Conservation (phyloP, 1,140 invertebrate species). For the Euura lappo region DNA sequence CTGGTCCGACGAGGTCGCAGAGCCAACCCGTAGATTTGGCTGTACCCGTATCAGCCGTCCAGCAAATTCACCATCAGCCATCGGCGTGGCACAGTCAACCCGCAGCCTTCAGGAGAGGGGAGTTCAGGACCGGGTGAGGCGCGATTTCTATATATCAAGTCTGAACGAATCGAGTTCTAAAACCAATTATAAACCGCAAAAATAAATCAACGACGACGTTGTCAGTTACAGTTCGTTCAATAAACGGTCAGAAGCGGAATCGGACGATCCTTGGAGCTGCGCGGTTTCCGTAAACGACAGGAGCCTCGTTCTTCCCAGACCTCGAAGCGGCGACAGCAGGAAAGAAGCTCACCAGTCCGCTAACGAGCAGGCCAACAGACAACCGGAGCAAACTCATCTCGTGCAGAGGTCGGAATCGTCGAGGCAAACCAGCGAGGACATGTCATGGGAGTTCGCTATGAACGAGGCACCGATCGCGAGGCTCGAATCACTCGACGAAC, state of each 20-base stretch:
- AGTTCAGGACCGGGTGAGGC: slow-evolving; percentile 53
- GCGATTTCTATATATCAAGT: neutral
- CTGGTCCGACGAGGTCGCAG: slow-evolving; percentile 58
- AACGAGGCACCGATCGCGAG: slow-evolving; percentile 69
- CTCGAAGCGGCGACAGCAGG: slow-evolving; percentile 46
- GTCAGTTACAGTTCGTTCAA: slow-evolving; percentile 53
- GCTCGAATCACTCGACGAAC: slow-evolving; percentile 70
- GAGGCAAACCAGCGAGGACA: slow-evolving; percentile 57
- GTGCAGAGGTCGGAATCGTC: slow-evolving; percentile 33
- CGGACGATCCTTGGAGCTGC: slow-evolving; percentile 54
- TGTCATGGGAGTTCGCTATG: slow-evolving; percentile 62
- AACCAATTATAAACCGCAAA: no score
- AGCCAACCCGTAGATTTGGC: slow-evolving; percentile 61
- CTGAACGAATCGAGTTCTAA: no score
- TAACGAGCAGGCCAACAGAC: slow-evolving; percentile 20
- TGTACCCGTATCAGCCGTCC: slow-evolving; percentile 41
- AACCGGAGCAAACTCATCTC: neutral
- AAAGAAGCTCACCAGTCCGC: slow-evolving; percentile 37
- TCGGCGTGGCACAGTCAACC: slow-evolving; percentile 59
- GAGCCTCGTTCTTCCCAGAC: slow-evolving; percentile 38
- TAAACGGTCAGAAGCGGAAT: slow-evolving; percentile 52
- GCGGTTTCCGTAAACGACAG: slow-evolving; percentile 38
- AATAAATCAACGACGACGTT: no score
- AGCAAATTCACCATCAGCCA: slow-evolving; percentile 43
- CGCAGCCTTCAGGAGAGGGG: slow-evolving; percentile 53